phyloP scores from a whole-genome alignment of 1,140 invertebrate genomes.

The Metopolophium dirhodum region DNA sequence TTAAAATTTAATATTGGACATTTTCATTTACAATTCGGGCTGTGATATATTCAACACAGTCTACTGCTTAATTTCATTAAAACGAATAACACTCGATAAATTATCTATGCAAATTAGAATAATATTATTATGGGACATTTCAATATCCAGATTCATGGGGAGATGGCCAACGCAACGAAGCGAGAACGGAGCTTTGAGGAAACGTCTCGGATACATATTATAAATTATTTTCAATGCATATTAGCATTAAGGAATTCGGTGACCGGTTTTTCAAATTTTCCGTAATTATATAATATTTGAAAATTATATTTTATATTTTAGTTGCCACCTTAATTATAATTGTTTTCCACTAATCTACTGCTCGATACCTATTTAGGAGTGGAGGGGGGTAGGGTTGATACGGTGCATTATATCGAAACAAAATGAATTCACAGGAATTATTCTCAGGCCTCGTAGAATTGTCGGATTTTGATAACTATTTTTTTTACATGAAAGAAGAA shows the following conservation, averaged over 20 bases:
- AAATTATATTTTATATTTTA: too few relatives aligned
- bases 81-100: not conserved
- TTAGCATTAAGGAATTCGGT: not conserved
- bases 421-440: too few relatives aligned
- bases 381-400: too few relatives aligned
- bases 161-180: not conserved
- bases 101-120: not conserved
- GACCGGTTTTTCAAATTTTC: too few relatives aligned
- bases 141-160: not conserved
- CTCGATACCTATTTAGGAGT: too few relatives aligned
- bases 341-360: too few relatives aligned
- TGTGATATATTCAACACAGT: not conserved
- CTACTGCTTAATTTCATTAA: not conserved
- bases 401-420: too few relatives aligned
- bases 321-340: too few relatives aligned
- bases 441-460: too few relatives aligned
- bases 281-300: too few relatives aligned
- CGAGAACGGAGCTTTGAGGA: not conserved
- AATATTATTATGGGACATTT: not conserved
- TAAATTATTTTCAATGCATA: not conserved
- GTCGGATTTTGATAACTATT: too few relatives aligned
- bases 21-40: not conserved
- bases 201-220: not conserved
- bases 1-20: not conserved
- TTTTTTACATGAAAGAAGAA: too few relatives aligned